Evolutionary conservation across 92 coral and sea anemone species (phyloP).

Genomic region (Phenganax marumi): DNA sequence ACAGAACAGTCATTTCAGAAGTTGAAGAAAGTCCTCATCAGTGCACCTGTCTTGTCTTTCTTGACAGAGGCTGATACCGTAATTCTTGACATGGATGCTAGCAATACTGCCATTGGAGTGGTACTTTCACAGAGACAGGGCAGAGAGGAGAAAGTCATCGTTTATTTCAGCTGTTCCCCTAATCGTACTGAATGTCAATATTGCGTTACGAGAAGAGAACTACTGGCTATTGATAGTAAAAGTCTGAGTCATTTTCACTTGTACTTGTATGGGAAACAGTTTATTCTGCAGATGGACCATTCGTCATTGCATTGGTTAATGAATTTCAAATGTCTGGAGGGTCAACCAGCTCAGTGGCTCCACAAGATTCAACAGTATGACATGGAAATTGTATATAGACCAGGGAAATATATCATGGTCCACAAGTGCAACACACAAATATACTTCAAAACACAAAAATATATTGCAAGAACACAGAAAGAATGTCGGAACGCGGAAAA

Average conservation of each 20-base stretch:
- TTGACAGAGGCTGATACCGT: neutral
- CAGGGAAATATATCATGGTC: neutral
- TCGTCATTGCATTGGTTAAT: no score
- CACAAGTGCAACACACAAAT: no score
- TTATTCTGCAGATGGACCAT: no score
- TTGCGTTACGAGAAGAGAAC: neutral
- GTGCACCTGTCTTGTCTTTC: neutral
- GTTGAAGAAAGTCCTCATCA: neutral
- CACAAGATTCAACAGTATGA: neutral
- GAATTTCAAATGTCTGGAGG: conserved; percentile 16
- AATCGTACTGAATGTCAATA: neutral
- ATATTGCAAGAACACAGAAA: no score
- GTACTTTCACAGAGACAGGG: neutral
- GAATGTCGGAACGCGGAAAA: no score
- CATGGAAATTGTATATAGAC: neutral
- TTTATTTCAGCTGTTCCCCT: neutral
- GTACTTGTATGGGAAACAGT: neutral
- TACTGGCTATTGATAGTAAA: neutral
- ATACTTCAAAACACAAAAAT: no score
- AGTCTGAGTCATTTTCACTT: neutral
- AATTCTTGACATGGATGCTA: neutral
- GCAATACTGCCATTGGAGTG: neutral
- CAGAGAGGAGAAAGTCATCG: neutral
- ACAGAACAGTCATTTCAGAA: no score
- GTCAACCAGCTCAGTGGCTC: neutral